Evolutionary conservation across 2,797 vertebrate species (phyloP).

Genomic region (Clarias platycephalus): DNA sequence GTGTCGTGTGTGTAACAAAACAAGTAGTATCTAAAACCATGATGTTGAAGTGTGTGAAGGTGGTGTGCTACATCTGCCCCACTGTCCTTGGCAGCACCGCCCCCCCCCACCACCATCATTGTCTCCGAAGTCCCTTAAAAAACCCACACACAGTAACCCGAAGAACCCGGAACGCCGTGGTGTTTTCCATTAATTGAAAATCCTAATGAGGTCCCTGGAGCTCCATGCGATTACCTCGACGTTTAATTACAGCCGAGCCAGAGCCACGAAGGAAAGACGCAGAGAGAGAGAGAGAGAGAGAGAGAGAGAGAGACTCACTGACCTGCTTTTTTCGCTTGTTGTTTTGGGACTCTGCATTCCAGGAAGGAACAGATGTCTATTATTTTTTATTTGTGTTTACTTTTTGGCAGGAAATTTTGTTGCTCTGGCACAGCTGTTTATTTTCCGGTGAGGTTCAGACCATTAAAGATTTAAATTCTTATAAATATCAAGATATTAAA

Average conservation of each 20-base stretch:
- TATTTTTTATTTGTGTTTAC: slow-evolving; percentile 74
- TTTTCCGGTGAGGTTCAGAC: slow-evolving; percentile 73
- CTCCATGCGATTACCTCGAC: slow-evolving; percentile 79
- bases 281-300: slow-evolving; percentile 56
- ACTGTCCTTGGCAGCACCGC: neutral
- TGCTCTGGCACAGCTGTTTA: slow-evolving; percentile 61
- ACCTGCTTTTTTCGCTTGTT: slow-evolving; percentile 73
- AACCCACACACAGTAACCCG: slow-evolving; percentile 47
- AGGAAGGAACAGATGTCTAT: slow-evolving; percentile 75
- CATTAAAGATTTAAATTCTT: slow-evolving; percentile 72
- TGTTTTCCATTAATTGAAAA: slow-evolving; percentile 84
- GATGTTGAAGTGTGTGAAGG: neutral
- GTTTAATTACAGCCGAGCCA: slow-evolving; percentile 77
- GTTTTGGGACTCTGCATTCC: slow-evolving; percentile 67
- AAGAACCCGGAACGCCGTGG: slow-evolving; percentile 74
- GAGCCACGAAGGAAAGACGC: slow-evolving; percentile 75
- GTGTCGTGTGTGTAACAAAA: neutral
- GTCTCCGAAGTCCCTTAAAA: slow-evolving; percentile 72
- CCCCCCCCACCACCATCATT: slow-evolving; percentile 6
- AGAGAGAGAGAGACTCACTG: slow-evolving; percentile 60
- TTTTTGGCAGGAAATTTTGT: slow-evolving; percentile 67
- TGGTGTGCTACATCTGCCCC: neutral
- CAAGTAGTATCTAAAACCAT: neutral
- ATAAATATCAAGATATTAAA: slow-evolving; percentile 52
- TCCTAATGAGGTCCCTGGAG: slow-evolving; percentile 89